These are phyloP conservation scores for Drepana falcataria DNA, from an alignment of 2,888 invertebrate genomes.

Conservation along the genomic window DNA sequence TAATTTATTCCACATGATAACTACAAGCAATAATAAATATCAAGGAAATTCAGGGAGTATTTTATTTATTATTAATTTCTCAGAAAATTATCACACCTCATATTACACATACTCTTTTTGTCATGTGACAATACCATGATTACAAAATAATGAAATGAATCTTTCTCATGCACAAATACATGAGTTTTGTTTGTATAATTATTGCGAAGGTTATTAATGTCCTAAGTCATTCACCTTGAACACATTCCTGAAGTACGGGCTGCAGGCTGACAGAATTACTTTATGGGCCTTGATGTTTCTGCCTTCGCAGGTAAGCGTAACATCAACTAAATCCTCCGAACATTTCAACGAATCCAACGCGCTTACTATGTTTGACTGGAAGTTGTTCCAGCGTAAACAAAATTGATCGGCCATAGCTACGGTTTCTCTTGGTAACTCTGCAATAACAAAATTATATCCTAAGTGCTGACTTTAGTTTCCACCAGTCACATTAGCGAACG, in stretches of 20 bases:
- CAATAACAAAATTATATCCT: conserved; percentile 40
- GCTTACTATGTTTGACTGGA: conserved; percentile 83
- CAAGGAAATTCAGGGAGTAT: no score
- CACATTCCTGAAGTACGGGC: conserved; percentile 86
- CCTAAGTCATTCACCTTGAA: conserved; percentile 82
- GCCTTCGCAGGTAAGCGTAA: conserved; percentile 85
- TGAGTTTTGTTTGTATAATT: conserved; percentile 36
- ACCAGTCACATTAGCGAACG: conserved; percentile 1
- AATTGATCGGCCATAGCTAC: conserved; percentile 81
- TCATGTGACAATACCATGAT: background rate
- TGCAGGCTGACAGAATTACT: conserved; percentile 86
- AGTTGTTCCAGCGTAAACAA: conserved; percentile 87
- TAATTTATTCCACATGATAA: background rate
- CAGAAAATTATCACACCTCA: no score
- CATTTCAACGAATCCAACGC: conserved; percentile 84
- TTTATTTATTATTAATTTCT: no score
- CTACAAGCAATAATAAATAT: no score
- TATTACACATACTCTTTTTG: background rate
- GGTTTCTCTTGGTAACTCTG: conserved; percentile 44
- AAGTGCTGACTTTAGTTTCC: conserved; percentile 15
- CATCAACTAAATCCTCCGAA: conserved; percentile 85
- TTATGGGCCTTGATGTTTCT: conserved; percentile 85
- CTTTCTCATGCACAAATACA: background rate
- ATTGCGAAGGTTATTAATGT: conserved; percentile 65
- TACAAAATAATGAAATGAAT: background rate